phyloP scores from a whole-genome alignment of 2,113 vertebrate species.

The Myotis yumanensis region DNA sequence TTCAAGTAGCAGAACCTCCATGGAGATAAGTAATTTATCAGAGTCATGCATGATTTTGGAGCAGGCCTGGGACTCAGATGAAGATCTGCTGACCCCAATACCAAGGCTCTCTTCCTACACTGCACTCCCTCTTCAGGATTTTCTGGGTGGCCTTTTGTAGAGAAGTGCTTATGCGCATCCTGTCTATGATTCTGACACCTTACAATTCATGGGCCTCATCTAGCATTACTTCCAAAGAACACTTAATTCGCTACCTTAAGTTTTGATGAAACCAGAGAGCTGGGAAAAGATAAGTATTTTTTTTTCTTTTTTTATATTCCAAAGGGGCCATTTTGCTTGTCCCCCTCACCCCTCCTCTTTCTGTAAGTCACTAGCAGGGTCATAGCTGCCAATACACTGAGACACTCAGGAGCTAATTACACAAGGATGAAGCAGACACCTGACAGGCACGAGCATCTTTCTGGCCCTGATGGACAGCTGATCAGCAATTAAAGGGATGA shows the following conservation, averaged over 20 bases:
- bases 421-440: constrained; percentile 52
- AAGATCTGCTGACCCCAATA: background rate
- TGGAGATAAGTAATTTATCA: background rate
- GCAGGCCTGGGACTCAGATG: background rate
- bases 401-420: constrained; percentile 46
- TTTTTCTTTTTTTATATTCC: background rate
- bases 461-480: constrained; percentile 61
- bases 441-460: constrained; percentile 64
- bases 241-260: constrained; percentile 12
- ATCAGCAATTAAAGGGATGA: constrained; percentile 76
- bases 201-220: background rate
- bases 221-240: background rate
- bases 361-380: background rate
- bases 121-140: background rate
- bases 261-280: constrained; percentile 45
- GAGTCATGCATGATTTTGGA: background rate
- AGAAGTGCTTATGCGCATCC: background rate
- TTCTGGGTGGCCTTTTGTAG: background rate
- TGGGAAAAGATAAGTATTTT: constrained; percentile 55
- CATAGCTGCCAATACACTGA: constrained; percentile 24
- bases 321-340: background rate
- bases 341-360: background rate
- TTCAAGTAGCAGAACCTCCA: background rate
- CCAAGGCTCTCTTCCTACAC: background rate
- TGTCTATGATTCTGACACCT: background rate